phyloP scores from a whole-genome alignment of 1,140 invertebrate species.

The Prorops nasuta region DNA sequence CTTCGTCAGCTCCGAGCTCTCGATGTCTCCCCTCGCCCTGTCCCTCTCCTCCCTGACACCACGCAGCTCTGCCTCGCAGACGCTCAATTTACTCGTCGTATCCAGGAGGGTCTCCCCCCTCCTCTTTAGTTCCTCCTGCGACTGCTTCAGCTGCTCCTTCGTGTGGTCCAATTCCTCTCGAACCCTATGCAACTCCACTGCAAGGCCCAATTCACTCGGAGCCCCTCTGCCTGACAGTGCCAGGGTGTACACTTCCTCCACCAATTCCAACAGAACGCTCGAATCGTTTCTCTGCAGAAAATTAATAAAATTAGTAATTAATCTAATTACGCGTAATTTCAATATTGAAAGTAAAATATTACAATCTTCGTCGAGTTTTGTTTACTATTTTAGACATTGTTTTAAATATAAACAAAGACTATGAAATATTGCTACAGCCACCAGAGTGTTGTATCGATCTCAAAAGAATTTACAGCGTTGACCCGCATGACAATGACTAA shows the following conservation, averaged over 20 bases:
- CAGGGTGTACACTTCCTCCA: conserved; percentile 70
- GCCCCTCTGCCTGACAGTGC: conserved; percentile 61
- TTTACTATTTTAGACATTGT: no score
- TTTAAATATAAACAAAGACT: no score
- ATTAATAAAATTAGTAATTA: no score
- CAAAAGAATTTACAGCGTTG: no score
- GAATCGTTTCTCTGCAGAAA: conserved; percentile 31
- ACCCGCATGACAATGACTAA: no score
- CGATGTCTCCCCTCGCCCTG: conserved; percentile 69
- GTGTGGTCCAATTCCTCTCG: conserved; percentile 78
- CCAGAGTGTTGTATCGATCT: no score
- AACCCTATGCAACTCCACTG: conserved; percentile 73
- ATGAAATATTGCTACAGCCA: no score
- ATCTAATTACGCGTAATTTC: no score
- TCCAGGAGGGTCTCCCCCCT: conserved; percentile 78
- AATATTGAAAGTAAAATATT: no score
- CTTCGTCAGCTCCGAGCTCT: conserved; percentile 65
- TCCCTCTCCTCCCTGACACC: conserved; percentile 80
- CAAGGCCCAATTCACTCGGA: conserved; percentile 55
- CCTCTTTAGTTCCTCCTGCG: conserved; percentile 76
- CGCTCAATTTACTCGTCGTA: conserved; percentile 74
- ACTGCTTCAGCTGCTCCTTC: conserved; percentile 69
- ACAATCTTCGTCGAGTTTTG: no score
- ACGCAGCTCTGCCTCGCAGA: conserved; percentile 79
- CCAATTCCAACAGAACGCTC: conserved; percentile 56